Evolutionary conservation across 2,113 vertebrate species (phyloP), one percentile per base, ranked within the genome.

Genomic region (Echinops telfairi): DNA sequence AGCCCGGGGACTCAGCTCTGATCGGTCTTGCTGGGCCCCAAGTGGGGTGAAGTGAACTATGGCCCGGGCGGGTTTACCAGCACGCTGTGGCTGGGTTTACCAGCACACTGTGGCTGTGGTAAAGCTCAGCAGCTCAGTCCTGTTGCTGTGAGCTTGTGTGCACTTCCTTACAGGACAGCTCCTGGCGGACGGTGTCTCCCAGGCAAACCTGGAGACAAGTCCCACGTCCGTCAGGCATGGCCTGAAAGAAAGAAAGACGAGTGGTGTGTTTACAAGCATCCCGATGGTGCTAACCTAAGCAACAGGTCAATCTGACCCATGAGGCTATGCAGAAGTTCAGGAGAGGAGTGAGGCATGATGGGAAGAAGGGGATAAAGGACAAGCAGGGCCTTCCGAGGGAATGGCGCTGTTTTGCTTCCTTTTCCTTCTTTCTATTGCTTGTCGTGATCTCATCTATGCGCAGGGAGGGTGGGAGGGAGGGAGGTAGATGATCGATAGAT

Each of bases 291-390:
- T 73, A 0, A 40, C 27, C n/a, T n/a, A 43, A 70, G 47, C 36
- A 9, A 3, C 43, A 2, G 14, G 1, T 58, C 20, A 20, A 70
- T 38, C 22, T n/a, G 10, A 70, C 47, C 31, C 3, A 2, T 7
- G 10, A 86, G 53, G 70, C 9, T 53, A 10, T 53, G 47, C 5
- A 53, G 47, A 76, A 25, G 23, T 29, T 15, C 8, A 53, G 17
- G 20, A 12, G 2, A 16, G 68, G 27, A 76, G 6, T n/a, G 57
- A 33, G 0, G 16, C 0, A 2, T 29, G 16, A 14, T 5, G 19
- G 14, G 53, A 36, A 23, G 47, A 33, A 31, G 31, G 40, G 25
- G 0, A 5, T 15, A 2, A 57, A 20, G 20, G 62, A 38, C 64
- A 31, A 33, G 57, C 33, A 1, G 11, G 57, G 36, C 25, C 60